Evolutionary conservation across 2,113 vertebrate genomes (phyloP).

Genomic region (Camelus bactrianus): DNA sequence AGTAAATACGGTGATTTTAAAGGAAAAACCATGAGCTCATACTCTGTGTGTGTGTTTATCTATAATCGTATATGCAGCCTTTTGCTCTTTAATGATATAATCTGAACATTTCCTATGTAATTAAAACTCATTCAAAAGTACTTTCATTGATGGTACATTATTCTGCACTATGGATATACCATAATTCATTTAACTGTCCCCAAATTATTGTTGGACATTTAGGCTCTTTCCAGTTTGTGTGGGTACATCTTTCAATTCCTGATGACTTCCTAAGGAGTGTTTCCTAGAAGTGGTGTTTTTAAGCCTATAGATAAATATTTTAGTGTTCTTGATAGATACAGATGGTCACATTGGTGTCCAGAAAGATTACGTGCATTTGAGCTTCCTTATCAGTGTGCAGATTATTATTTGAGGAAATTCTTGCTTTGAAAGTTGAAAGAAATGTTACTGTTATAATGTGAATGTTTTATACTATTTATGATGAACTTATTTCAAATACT

Average conservation of each 20-base stretch:
- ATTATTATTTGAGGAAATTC: not conserved
- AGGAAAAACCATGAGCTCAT: not conserved
- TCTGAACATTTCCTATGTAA: not conserved
- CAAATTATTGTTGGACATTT: not conserved
- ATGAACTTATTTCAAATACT: conserved; percentile 30
- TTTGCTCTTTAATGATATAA: not conserved
- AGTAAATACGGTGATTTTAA: not conserved
- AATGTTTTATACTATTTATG: not conserved
- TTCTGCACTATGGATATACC: not conserved
- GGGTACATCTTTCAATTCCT: conserved; percentile 30
- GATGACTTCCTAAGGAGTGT: not conserved
- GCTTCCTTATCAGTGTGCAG: not conserved
- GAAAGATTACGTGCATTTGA: not conserved
- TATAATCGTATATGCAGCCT: not conserved
- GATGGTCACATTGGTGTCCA: not conserved
- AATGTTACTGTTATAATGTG: not conserved
- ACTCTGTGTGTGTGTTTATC: not conserved
- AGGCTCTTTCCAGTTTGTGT: not conserved
- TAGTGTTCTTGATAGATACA: not conserved
- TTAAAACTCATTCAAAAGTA: not conserved
- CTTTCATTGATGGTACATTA: not conserved
- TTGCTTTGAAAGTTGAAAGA: conserved; percentile 46
- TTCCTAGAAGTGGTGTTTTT: conserved; percentile 17
- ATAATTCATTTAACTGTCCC: not conserved
- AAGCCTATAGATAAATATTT: not conserved